Base-by-base conservation (phyloP, 1,140 invertebrate species). In the Drosophila pectinifera region DNA sequence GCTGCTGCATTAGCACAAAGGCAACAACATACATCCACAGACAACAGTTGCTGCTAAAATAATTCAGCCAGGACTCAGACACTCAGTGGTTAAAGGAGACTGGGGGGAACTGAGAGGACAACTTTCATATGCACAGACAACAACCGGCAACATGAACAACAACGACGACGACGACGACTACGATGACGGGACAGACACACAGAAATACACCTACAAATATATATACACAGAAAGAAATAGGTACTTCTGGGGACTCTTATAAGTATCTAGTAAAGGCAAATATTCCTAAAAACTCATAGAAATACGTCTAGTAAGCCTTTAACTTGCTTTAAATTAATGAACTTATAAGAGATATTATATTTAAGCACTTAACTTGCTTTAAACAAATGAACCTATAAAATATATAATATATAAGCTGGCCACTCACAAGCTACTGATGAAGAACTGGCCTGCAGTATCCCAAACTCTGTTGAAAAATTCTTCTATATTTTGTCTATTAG, bases 1-100 rank as follows among this genome's bases (percentile, higher is more conserved):
- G 54, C 73, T 80, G 79, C 73, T 81, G 82, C 82, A 85, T 85
- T 85, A 82, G 83, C 82, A 86, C 74, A 86, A 78, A 88, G 73
- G 62, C 75, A 38, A n/a, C 54, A 51, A 31, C 8, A 8, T 4
- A 26, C 53, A 58, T 20, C 20, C 48, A 36, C 31, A 73, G 61
- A 75, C 61, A 57, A 75, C 72, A 67, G 68, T 54, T 78, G 78
- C 75, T 73, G 75, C 73, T 83, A 74, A 83, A 83, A 83, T 84
- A 84, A 80, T 85, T 84, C 70, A 83, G 55, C 76, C 80, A 81
- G 74, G 73, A 39, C 20, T 49, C 39, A 54, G 58, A 49, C 58
- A 51, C 36, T 41, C 26, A 22, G 36, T 22, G 67, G 63, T 54
- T 65, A 24, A 16, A 5, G 45, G 38, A 14, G 31, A n/a, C 18